phyloP scores from a whole-genome alignment of 2,888 invertebrate species.

The Thalpophila matura region DNA sequence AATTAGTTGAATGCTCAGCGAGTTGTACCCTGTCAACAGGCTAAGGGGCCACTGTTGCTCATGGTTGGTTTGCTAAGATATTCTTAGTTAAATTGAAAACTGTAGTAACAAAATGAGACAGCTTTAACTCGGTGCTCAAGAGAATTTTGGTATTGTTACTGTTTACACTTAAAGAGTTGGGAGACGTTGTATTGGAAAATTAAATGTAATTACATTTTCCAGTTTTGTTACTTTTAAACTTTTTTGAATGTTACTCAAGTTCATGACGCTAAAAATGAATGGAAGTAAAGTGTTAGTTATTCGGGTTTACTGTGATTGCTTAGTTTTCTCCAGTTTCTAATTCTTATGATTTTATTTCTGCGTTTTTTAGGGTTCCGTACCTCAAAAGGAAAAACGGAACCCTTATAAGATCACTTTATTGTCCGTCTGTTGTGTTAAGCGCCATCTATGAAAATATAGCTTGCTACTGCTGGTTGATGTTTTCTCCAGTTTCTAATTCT shows the following conservation, averaged over 20 bases:
- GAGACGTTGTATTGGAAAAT: not conserved
- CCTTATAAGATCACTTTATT: too few relatives aligned
- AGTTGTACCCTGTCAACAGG: slow-evolving; percentile 35
- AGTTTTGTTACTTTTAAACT: not conserved
- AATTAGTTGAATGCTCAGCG: slow-evolving; percentile 42
- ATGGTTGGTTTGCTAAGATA: slow-evolving; percentile 33
- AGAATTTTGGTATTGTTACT: slow-evolving; percentile 11
- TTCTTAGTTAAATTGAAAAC: slow-evolving; percentile 42
- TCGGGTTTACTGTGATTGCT: too few relatives aligned
- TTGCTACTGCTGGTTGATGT: too few relatives aligned
- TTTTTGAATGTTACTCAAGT: not conserved
- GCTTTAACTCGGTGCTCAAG: slow-evolving; percentile 6
- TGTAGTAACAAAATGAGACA: slow-evolving; percentile 21
- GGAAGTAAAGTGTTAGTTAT: too few relatives aligned
- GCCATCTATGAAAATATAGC: too few relatives aligned
- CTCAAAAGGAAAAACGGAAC: too few relatives aligned
- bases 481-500: too few relatives aligned
- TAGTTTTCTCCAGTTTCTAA: too few relatives aligned
- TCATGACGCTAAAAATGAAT: too few relatives aligned
- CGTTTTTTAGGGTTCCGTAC: too few relatives aligned
- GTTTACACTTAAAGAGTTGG: not conserved
- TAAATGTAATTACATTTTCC: not conserved
- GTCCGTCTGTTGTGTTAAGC: too few relatives aligned
- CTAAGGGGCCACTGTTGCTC: slow-evolving; percentile 22
- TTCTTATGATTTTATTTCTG: too few relatives aligned